These are phyloP conservation scores for Melipona quadrifasciata DNA, from an alignment of 1,140 invertebrate species.

Conservation along the genomic window DNA sequence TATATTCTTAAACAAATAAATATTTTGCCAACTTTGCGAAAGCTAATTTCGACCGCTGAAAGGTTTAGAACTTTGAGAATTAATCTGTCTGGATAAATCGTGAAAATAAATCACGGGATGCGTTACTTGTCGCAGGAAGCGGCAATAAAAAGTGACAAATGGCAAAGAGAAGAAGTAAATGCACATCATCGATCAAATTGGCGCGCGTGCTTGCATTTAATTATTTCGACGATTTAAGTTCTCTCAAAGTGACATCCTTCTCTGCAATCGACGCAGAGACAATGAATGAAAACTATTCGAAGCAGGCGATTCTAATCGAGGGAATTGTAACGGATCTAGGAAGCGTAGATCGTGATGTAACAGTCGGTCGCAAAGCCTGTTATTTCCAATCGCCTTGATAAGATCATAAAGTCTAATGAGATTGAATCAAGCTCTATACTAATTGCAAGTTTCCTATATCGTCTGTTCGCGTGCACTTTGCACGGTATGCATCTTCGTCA, in stretches of 20 bases:
- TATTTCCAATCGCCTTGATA: constrained; percentile 52
- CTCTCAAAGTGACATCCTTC: background rate
- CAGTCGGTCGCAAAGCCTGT: constrained; percentile 33
- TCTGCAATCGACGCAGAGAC: background rate
- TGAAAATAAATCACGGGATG: no score
- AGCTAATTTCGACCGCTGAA: no score
- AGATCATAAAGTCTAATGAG: constrained; percentile 54
- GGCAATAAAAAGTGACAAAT: no score
- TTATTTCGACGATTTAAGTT: no score
- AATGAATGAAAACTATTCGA: constrained; percentile 29
- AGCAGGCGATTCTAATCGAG: constrained; percentile 20
- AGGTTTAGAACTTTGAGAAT: no score
- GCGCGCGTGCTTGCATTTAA: no score
- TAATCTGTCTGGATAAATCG: no score
- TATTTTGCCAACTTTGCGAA: no score
- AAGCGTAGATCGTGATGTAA: constrained; percentile 49
- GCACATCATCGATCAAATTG: background rate
- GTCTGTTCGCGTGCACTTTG: background rate
- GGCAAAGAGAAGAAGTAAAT: no score
- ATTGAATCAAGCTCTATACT: constrained; percentile 27
- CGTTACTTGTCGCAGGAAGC: no score
- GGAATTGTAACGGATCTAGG: constrained; percentile 48
- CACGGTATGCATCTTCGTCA: background rate
- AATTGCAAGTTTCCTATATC: constrained; percentile 24
- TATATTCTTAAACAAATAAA: no score